Conservation (phyloP, 35 echinoderm and acorn worm genomes). For the Apostichopus japonicus region DNA sequence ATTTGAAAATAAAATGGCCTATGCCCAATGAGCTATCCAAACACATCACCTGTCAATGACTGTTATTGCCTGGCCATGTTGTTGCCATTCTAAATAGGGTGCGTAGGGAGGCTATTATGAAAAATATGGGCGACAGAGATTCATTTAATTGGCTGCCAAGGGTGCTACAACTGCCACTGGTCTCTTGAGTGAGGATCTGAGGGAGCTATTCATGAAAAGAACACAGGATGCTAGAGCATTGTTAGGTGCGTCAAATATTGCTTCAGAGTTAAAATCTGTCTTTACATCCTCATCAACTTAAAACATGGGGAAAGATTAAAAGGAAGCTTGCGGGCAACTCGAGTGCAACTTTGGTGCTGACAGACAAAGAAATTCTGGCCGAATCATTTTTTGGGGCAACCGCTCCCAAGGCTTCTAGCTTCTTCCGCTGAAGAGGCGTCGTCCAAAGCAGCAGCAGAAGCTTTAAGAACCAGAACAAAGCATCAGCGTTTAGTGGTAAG, state of each 20-base stretch:
- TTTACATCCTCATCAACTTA: background rate
- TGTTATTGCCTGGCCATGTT: constrained; percentile 14
- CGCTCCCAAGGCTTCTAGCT: background rate
- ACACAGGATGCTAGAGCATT: constrained; percentile 29
- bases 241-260: constrained; percentile 22
- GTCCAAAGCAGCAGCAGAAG: constrained; percentile 2
- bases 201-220: background rate
- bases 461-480: constrained; percentile 14
- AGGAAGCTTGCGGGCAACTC: background rate
- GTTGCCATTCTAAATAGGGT: constrained; percentile 16
- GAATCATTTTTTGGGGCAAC: constrained; percentile 17
- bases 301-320: background rate
- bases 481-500: constrained; percentile 8
- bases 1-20: constrained; percentile 20
- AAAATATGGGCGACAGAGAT: constrained; percentile 16
- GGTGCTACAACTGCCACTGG: background rate
- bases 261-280: background rate
- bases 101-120: constrained; percentile 2
- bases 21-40: background rate
- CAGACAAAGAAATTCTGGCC: background rate
- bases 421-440: constrained; percentile 3
- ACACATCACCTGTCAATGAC: constrained; percentile 36
- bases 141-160: background rate
- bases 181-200: constrained; percentile 19
- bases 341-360: background rate